Evolutionary conservation across 1,140 invertebrate genomes (phyloP), one percentile per base, ranked within the genome.

Genomic region (Plectus sambesii): DNA sequence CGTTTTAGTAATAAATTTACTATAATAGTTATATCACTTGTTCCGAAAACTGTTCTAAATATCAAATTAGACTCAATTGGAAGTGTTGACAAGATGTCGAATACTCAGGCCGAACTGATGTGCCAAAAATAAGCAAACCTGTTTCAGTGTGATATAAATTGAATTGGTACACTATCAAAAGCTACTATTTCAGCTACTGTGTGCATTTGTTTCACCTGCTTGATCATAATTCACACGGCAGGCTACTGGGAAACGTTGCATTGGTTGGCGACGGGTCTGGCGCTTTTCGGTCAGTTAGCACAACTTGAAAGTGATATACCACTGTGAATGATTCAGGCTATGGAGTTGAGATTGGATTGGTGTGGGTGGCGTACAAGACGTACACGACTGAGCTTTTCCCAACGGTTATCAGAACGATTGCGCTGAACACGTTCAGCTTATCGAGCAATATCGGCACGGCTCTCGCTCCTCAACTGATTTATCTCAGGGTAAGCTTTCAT

Each of bases 361-460:
- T 58, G 5, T 58, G 56, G 56, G 60, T 60, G 20, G 56, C 52
- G 2, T 60, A 58, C 35, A 58, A 58, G 30, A 33, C 60, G 3
- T 58, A 60, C 35, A 60, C 56, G 9, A 58, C 56, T 4, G 56
- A 58, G 29, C 40, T 58, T 9, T 58, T 60, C 47, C 56, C 56
- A 19, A 58, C 56, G 8, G 51, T 55, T 27, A 43, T 60, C 15
- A 42, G 56, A 24, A 40, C 56, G 15, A 58, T 60, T 33, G 56
- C 56, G 9, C 39, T 59, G 15, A 49, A 39, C 24, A 56, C 55
- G 22, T 56, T 56, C 36, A 56, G 54, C 20, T 49, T 19, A 24
- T 38, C 58, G n/a, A 55, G 56, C 24, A 38, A 47, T 5, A 17
- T 58, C 12, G 56, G 56, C 5, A 43, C 42, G 12, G 46, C 56